Conservation (phyloP, 2,888 invertebrate genomes). For the Linnaemya tessellans region DNA sequence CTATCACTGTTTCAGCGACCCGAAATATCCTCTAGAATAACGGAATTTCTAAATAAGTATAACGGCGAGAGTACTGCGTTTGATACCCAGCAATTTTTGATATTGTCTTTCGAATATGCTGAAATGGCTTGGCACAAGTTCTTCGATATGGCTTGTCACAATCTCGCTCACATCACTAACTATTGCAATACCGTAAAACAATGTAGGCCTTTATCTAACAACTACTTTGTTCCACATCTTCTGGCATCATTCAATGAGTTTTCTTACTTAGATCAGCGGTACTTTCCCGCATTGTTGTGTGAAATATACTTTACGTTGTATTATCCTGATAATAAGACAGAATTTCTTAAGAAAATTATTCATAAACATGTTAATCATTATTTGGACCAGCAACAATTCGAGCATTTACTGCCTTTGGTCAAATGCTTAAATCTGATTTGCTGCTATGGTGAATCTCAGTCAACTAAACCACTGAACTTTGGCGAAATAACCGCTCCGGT, state of each 20-base stretch:
- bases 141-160: constrained; percentile 76
- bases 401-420: constrained; percentile 74
- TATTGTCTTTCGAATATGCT: constrained; percentile 77
- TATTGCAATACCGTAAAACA: constrained; percentile 74
- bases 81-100: constrained; percentile 75
- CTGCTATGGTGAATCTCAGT: constrained; percentile 68
- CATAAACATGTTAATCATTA: constrained; percentile 76
- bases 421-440: constrained; percentile 77
- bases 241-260: constrained; percentile 71
- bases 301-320: constrained; percentile 76
- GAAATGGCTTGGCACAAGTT: constrained; percentile 76
- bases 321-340: constrained; percentile 74
- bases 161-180: constrained; percentile 73
- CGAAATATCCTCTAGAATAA: constrained; percentile 74
- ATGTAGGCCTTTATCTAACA: constrained; percentile 74
- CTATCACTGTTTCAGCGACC: constrained; percentile 67
- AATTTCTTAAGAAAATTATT: constrained; percentile 77
- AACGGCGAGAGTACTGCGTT: constrained; percentile 67
- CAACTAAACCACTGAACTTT: constrained; percentile 74
- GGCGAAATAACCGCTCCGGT: constrained; percentile 78
- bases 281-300: constrained; percentile 75
- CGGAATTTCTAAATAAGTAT: constrained; percentile 78
- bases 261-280: constrained; percentile 71
- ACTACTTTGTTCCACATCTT: constrained; percentile 74
- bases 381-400: constrained; percentile 74